Evolutionary conservation across 2,797 vertebrate species (phyloP), one percentile per base, ranked within the genome.

Genomic region (Clarias pachynema): DNA sequence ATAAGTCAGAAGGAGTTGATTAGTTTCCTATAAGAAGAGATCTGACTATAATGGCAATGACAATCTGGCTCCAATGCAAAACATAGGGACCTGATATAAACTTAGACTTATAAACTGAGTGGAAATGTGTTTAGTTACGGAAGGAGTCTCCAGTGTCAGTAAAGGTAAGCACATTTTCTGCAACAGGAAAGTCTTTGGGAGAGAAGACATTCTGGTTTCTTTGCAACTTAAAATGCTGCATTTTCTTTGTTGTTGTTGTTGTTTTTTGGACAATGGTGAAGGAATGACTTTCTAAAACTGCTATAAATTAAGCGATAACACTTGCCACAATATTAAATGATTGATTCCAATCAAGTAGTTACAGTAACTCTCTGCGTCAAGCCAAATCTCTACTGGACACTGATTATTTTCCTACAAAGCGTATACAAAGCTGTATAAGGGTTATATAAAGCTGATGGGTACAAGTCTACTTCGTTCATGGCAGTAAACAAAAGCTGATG

Each of bases 401-500:
- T 44, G 40, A 44, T 44, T 44, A 44, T 9, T 9, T 44, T 44
- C 49, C 6, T 53, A 53, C 26, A 26, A 56, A 22, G 53, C 44
- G 9, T 37, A 18, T 6, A 7, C 72, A 53, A 53, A 14, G 49
- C 49, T 53, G 49, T 53, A 53, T 29, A 14, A 15, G 37, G 3
- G 14, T 22, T 57, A 26, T 12, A 31, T 26, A 56, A 10, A n/a
- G 26, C 26, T 75, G 26, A 75, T 22, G 3, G 74, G 5, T 22
- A 29, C 15, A 9, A 18, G 3, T 29, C 3, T 56, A 56, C 49
- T 72, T 73, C 15, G 20, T 66, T 73, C 15, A 20, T 84, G 73
- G 62, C 73, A 53, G 79, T 57, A 69, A 85, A 85, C 74, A 86
- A 34, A 72, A 69, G 62, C 73, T 83, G 22, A 31, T 26, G 63